Evolutionary conservation across 1,140 invertebrate genomes (phyloP).

Genomic region (Scaptomyza graminum): DNA sequence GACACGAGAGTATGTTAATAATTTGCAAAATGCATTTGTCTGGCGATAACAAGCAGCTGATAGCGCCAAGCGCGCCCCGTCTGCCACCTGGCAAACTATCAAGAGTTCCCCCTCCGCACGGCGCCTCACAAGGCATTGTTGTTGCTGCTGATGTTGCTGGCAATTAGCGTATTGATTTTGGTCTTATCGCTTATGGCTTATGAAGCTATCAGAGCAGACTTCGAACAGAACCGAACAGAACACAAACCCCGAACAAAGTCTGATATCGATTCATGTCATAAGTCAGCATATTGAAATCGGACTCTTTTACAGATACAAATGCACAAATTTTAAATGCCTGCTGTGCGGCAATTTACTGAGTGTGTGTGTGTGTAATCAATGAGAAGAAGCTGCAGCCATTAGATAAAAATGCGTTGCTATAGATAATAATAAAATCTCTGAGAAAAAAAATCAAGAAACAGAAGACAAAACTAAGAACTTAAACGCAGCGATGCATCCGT

Average conservation of each 20-base stretch:
- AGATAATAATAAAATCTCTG: constrained; percentile 51
- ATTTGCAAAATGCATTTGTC: constrained; percentile 82
- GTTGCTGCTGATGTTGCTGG: constrained; percentile 32
- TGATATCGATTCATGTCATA: constrained; percentile 60
- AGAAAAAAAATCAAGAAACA: neutral
- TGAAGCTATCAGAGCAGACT: constrained; percentile 62
- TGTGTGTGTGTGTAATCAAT: constrained; percentile 63
- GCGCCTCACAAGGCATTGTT: constrained; percentile 49
- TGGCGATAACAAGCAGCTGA: constrained; percentile 79
- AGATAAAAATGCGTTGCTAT: constrained; percentile 71
- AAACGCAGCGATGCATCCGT: constrained; percentile 66
- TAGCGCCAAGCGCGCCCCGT: constrained; percentile 23
- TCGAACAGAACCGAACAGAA: neutral
- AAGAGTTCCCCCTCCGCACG: constrained; percentile 12
- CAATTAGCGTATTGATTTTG: constrained; percentile 60
- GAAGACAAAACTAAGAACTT: constrained; percentile 11
- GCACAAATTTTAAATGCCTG: constrained; percentile 10
- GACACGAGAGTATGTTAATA: constrained; percentile 66
- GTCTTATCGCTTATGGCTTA: constrained; percentile 62
- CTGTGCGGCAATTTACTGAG: constrained; percentile 23
- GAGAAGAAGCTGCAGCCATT: constrained; percentile 65
- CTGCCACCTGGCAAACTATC: constrained; percentile 53
- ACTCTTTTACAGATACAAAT: constrained; percentile 28
- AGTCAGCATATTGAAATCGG: constrained; percentile 58
- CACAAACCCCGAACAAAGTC: neutral